A percentile compares a stretch with the other conserved stretches of the same genome.
These are phyloP conservation scores for Bovichtus diacanthus DNA, from an alignment of 2,797 vertebrate species.

Conservation along the genomic window DNA sequence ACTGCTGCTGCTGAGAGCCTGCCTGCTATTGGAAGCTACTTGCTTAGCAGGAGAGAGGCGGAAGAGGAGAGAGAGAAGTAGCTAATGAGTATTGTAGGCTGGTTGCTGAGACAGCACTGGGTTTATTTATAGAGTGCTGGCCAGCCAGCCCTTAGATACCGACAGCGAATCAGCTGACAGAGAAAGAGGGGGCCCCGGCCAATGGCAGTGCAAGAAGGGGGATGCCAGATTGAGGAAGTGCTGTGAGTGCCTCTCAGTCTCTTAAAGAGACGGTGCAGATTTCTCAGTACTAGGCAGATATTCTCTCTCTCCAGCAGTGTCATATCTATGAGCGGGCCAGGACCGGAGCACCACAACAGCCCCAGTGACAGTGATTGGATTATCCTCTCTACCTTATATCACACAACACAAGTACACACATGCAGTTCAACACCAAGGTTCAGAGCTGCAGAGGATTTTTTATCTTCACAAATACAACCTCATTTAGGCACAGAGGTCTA, in stretches of 20 bases:
- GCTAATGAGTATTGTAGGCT: conserved; percentile 82
- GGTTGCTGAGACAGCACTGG: conserved; percentile 91
- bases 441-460: no score
- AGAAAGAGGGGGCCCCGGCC: conserved; percentile 79
- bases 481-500: no score
- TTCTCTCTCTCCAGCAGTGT: conserved; percentile 60
- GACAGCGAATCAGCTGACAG: conserved; percentile 85
- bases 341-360: conserved; percentile 54
- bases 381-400: conserved; percentile 30
- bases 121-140: conserved; percentile 91
- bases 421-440: no score
- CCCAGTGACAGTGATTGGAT: conserved; percentile 43
- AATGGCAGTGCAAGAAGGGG: conserved; percentile 80
- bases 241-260: conserved; percentile 81
- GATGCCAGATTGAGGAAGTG: conserved; percentile 87
- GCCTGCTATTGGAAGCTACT: conserved; percentile 78
- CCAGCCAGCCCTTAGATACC: conserved; percentile 91
- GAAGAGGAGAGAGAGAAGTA: conserved; percentile 75
- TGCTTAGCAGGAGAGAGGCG: conserved; percentile 72
- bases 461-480: no score
- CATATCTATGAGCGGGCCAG: conserved; percentile 67
- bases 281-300: conserved; percentile 80
- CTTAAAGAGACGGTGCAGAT: conserved; percentile 85
- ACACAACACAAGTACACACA: conserved; percentile 22
- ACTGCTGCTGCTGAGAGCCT: conserved; percentile 66